phyloP scores from a whole-genome alignment of 2,888 invertebrate genomes.

The Hylaea fasciaria region DNA sequence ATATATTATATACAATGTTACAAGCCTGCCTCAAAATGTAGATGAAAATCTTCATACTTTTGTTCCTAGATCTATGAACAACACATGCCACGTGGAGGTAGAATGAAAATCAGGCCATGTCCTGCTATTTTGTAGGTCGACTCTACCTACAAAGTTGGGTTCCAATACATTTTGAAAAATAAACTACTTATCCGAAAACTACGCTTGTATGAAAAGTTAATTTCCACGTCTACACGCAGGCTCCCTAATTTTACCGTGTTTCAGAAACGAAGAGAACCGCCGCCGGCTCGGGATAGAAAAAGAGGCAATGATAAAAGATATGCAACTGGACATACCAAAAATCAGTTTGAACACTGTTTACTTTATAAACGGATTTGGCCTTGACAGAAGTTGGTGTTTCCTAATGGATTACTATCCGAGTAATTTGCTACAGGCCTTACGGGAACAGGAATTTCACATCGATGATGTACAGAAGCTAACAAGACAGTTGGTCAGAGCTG shows the following conservation, averaged over 20 bases:
- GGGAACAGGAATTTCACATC: constrained; percentile 53
- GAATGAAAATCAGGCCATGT: too few relatives aligned
- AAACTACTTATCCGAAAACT: too few relatives aligned
- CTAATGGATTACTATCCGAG: constrained; percentile 65
- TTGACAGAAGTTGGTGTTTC: constrained; percentile 51
- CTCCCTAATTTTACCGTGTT: constrained; percentile 14
- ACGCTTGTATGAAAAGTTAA: too few relatives aligned
- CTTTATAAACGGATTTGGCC: constrained; percentile 48
- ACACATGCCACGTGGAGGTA: too few relatives aligned
- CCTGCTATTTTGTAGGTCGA: too few relatives aligned
- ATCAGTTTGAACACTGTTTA: constrained; percentile 48
- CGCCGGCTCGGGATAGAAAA: constrained; percentile 37
- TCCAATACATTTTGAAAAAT: too few relatives aligned
- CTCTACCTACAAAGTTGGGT: too few relatives aligned
- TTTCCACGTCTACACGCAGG: too few relatives aligned
- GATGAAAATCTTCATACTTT: too few relatives aligned
- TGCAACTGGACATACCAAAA: constrained; percentile 52
- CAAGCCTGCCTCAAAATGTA: too few relatives aligned
- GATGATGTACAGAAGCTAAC: constrained; percentile 56
- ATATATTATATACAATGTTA: neutral
- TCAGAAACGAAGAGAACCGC: constrained; percentile 26
- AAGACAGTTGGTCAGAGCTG: constrained; percentile 61
- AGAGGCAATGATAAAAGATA: constrained; percentile 46
- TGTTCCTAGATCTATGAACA: too few relatives aligned
- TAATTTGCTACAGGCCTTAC: constrained; percentile 54